phyloP scores from a whole-genome alignment of 2,888 invertebrate species.

The Stegana nigrithorax region DNA sequence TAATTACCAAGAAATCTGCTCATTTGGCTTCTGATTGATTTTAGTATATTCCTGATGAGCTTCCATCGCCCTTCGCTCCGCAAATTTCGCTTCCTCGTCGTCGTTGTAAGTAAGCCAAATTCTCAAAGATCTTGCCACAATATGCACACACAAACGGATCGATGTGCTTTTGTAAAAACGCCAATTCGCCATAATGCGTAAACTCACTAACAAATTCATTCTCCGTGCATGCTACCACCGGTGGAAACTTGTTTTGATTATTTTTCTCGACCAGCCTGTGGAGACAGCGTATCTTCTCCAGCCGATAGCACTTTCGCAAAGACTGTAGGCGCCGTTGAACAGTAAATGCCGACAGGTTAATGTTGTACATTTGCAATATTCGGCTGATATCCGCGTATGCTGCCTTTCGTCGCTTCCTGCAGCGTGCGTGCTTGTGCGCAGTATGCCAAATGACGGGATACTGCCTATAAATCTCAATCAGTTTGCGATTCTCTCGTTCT shows the following conservation, averaged over 20 bases:
- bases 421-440: conserved; percentile 42
- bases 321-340: conserved; percentile 52
- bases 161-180: conserved; percentile 58
- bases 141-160: conserved; percentile 56
- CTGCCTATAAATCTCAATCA: conserved; percentile 52
- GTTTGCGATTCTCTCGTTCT: conserved; percentile 49
- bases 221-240: conserved; percentile 31
- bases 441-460: conserved; percentile 60
- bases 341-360: conserved; percentile 41
- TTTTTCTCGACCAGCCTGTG: conserved; percentile 47
- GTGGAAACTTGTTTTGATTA: not conserved
- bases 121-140: conserved; percentile 58
- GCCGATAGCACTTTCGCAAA: conserved; percentile 54
- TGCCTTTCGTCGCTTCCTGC: conserved; percentile 39
- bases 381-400: conserved; percentile 49
- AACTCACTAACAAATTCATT: conserved; percentile 46
- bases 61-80: too few relatives aligned
- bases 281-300: conserved; percentile 56
- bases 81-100: too few relatives aligned
- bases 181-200: conserved; percentile 54
- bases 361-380: conserved; percentile 42
- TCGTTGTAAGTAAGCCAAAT: too few relatives aligned
- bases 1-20: not conserved
- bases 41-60: too few relatives aligned
- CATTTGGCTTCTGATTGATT: too few relatives aligned